Conservation (phyloP, 2,888 invertebrate genomes). For the Dione vanillae region DNA sequence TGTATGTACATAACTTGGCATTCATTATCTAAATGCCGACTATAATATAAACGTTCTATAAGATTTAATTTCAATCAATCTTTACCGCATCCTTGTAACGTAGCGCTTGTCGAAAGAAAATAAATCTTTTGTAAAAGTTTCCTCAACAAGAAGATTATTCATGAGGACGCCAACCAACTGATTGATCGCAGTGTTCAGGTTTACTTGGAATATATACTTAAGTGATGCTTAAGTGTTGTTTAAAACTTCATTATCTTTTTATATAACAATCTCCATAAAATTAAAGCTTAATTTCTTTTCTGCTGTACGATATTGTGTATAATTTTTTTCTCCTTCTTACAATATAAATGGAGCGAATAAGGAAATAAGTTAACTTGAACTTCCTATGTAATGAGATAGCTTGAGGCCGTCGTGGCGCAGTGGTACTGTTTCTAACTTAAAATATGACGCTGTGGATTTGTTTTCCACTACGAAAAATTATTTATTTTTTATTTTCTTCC, state of each 20-base stretch:
- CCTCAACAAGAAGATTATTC: slow-evolving; percentile 38
- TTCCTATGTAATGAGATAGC: no score
- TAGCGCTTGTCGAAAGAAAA: slow-evolving; percentile 32
- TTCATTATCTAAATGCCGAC: slow-evolving; percentile 6
- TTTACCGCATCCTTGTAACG: slow-evolving; percentile 32
- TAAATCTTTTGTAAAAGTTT: slow-evolving; percentile 42
- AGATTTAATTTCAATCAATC: slow-evolving; percentile 37
- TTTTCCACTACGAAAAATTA: no score
- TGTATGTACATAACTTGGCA: no score
- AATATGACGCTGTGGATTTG: no score
- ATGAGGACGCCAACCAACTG: slow-evolving; percentile 38
- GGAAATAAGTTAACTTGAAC: background rate
- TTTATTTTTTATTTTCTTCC: no score
- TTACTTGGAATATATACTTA: slow-evolving; percentile 29
- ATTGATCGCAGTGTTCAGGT: slow-evolving; percentile 35
- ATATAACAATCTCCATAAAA: slow-evolving; percentile 25
- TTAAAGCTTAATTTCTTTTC: slow-evolving; percentile 18
- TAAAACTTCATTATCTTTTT: slow-evolving; percentile 30
- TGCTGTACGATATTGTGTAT: background rate
- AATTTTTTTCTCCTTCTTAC: background rate
- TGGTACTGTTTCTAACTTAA: no score
- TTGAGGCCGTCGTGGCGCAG: no score
- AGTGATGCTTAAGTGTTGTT: slow-evolving; percentile 35
- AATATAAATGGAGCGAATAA: background rate
- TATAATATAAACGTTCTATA: slow-evolving; percentile 18